These are phyloP conservation scores for Erythrocercus mccallii DNA, from an alignment of 2,113 vertebrate genomes.

Conservation along the genomic window DNA sequence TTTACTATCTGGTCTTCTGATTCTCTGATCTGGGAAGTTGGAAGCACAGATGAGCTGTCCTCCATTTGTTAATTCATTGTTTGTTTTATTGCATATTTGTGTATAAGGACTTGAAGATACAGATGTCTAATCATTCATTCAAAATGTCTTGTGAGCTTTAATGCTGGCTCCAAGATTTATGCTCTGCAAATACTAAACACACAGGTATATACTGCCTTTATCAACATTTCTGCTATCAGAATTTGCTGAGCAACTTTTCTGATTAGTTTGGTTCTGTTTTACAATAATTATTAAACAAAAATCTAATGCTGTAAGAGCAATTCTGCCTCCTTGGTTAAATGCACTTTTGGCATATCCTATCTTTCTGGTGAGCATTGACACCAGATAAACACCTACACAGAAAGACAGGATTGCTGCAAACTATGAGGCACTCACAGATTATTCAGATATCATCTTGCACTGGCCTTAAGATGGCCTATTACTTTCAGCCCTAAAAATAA, in stretches of 20 bases:
- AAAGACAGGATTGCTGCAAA: constrained; percentile 65
- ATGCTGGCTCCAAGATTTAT: neutral
- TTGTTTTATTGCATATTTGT: constrained; percentile 37
- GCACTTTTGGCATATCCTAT: constrained; percentile 51
- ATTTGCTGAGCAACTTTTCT: neutral
- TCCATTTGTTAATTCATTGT: constrained; percentile 37
- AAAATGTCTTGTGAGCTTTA: constrained; percentile 65
- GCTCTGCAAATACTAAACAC: neutral
- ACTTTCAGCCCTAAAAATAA: constrained; percentile 83
- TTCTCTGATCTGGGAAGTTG: constrained; percentile 25
- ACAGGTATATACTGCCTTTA: neutral
- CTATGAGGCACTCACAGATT: constrained; percentile 61
- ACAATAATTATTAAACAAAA: neutral
- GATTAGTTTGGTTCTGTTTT: neutral
- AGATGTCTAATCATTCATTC: constrained; percentile 28
- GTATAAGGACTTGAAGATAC: neutral
- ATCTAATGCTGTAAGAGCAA: neutral
- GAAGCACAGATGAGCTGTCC: neutral
- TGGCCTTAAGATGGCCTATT: constrained; percentile 72
- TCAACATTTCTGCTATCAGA: neutral
- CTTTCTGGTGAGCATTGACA: constrained; percentile 28
- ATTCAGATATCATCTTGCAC: constrained; percentile 74
- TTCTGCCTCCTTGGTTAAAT: neutral
- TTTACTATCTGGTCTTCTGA: constrained; percentile 28
- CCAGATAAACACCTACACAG: constrained; percentile 55